Base-by-base conservation (phyloP, 2,797 vertebrate genomes). In the Chrosomus eos region DNA sequence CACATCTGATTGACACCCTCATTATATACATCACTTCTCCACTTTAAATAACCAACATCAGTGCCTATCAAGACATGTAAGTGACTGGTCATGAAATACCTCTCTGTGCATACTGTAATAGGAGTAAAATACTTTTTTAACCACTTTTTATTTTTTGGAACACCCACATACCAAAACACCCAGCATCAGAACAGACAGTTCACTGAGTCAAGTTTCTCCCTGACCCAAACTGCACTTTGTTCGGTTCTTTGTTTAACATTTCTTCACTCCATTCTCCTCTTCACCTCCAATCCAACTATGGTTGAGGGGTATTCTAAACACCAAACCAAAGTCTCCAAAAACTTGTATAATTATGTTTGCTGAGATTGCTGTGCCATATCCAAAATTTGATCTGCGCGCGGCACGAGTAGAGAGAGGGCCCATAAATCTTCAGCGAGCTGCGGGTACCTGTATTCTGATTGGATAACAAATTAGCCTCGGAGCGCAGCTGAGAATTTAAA, bases 391-490 rank as follows among this genome's bases (percentile, higher is more conserved):
- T 87, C 78, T 67, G 82, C 53, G 81, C 26, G 28, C 51, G n/a
- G 73, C 71, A 80, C 53, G 67, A 81, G 79, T 58, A 45, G 79
- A 85, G 72, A 83, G 75, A 85, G 36, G 67, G 87, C 84, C 83
- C 79, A 87, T 89, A 88, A 88, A 88, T 89, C 90, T 87, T 89
- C 58, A 48, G 78, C 45, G 48, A 85, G 80, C 86, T 60, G 77
- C 87, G 48, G 87, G 87, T 58, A 85, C 85, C 87, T 73, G 89
- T 48, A 75, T 87, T 90, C 79, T 88, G 88, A 89, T 89, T 88
- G 85, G 88, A 87, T 88, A 89, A 90, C 89, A 91, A 90, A 90
- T 88, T 88, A 87, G 85, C 83, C 81, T 77, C 9, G 40, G 84
- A 82, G 86, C 72, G 84, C 73, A 86, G 79, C 87, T 83, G 74